phyloP scores from a whole-genome alignment of 2,888 invertebrate species.

The Tetropium fuscum region DNA sequence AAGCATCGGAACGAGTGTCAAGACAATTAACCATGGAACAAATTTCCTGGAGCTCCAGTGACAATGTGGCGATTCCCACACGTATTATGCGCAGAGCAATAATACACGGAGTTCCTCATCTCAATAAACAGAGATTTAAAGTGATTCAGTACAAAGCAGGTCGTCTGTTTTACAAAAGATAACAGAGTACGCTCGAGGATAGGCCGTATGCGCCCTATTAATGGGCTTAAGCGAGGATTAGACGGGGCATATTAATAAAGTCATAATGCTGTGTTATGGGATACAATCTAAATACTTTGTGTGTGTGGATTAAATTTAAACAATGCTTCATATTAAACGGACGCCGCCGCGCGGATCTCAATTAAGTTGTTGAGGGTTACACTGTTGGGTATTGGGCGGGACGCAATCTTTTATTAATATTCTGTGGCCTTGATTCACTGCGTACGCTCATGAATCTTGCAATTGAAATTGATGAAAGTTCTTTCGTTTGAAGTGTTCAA shows the following conservation, averaged over 20 bases:
- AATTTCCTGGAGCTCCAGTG: conserved; percentile 13
- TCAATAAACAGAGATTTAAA: conserved; percentile 64
- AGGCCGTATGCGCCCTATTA: conserved; percentile 61
- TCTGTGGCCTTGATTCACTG: too few relatives aligned
- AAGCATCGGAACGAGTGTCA: conserved; percentile 13
- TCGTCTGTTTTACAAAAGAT: conserved; percentile 68
- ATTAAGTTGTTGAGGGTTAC: not conserved
- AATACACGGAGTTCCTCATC: conserved; percentile 52
- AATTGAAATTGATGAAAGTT: too few relatives aligned
- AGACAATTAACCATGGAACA: conserved; percentile 26
- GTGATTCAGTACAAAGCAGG: conserved; percentile 66
- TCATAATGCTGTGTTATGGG: conserved; percentile 61
- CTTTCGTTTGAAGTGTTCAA: too few relatives aligned
- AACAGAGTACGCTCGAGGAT: conserved; percentile 62
- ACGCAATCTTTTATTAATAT: too few relatives aligned
- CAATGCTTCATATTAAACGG: conserved; percentile 26
- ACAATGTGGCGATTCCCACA: conserved; percentile 54
- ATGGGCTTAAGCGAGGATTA: conserved; percentile 59
- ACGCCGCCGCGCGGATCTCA: not conserved
- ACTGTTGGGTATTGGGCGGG: too few relatives aligned
- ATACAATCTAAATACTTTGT: conserved; percentile 43
- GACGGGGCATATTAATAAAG: conserved; percentile 64
- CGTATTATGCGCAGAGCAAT: conserved; percentile 51
- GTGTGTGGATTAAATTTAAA: conserved; percentile 38
- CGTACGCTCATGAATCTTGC: too few relatives aligned